Evolutionary conservation across 2,797 vertebrate species (phyloP).

Genomic region (Helostoma temminkii): DNA sequence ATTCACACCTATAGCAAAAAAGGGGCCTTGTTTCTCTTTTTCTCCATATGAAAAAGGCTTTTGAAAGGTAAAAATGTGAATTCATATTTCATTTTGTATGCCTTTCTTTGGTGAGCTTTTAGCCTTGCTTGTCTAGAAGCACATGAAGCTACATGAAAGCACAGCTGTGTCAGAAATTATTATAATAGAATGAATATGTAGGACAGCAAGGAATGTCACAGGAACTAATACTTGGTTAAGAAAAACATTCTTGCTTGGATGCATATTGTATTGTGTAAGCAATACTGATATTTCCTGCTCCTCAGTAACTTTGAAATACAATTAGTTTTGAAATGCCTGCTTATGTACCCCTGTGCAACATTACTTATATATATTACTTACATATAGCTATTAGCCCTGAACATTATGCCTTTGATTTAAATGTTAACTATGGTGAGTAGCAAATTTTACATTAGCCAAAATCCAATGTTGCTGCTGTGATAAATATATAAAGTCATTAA

Average conservation of each 20-base stretch:
- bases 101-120: slow-evolving; percentile 62
- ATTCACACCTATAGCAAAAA: slow-evolving; percentile 80
- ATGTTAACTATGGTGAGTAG: too few relatives aligned
- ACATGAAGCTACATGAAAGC: slow-evolving; percentile 26
- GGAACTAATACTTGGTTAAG: slow-evolving; percentile 1
- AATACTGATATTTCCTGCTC: background rate
- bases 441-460: background rate
- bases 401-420: too few relatives aligned
- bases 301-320: background rate
- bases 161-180: slow-evolving; percentile 15
- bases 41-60: slow-evolving; percentile 59
- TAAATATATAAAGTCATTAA: too few relatives aligned
- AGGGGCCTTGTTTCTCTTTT: slow-evolving; percentile 64
- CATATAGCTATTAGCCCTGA: too few relatives aligned
- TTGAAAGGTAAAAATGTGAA: slow-evolving; percentile 64
- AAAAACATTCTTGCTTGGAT: background rate
- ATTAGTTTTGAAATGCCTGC: background rate
- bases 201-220: background rate
- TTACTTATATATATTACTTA: too few relatives aligned
- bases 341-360: background rate
- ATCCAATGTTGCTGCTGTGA: background rate
- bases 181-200: slow-evolving; percentile 3
- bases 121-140: slow-evolving; percentile 35
- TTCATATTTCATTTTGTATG: slow-evolving; percentile 41
- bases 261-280: background rate